phyloP scores from a whole-genome alignment of 64 coral and sea anemone genomes.

The Dendrophyllia cribrosa region DNA sequence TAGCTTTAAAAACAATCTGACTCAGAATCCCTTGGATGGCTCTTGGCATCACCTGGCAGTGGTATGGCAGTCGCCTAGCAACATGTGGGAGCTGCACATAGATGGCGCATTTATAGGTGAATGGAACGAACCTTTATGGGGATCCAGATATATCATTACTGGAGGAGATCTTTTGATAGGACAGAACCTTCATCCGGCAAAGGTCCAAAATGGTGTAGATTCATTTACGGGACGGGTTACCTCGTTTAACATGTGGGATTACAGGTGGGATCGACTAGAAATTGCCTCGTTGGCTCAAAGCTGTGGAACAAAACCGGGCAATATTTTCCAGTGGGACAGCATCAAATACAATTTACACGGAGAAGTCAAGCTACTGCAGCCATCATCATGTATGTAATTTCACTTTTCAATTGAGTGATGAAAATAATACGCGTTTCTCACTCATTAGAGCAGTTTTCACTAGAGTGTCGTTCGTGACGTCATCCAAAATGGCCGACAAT shows the following conservation, averaged over 20 bases:
- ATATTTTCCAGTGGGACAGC: conserved; percentile 13
- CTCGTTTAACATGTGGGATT: conserved; percentile 54
- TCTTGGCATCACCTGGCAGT: conserved; percentile 47
- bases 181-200: background rate
- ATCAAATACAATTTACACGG: background rate
- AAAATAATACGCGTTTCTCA: too few species aligned
- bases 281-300: background rate
- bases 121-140: background rate
- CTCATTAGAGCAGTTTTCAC: too few species aligned
- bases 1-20: background rate
- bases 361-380: background rate
- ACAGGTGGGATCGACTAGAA: background rate
- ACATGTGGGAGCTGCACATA: background rate
- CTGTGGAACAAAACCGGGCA: conserved; percentile 10
- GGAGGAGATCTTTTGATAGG: background rate
- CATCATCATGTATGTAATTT: conserved; percentile 42
- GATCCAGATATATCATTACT: too few species aligned
- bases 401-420: too few species aligned
- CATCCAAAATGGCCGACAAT: too few species aligned
- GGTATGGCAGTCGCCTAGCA: background rate
- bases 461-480: too few species aligned
- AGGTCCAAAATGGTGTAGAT: background rate
- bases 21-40: background rate
- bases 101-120: background rate
- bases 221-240: conserved; percentile 20